Conservation (phyloP, 1,140 invertebrate species). For the Amyelois transitella region DNA sequence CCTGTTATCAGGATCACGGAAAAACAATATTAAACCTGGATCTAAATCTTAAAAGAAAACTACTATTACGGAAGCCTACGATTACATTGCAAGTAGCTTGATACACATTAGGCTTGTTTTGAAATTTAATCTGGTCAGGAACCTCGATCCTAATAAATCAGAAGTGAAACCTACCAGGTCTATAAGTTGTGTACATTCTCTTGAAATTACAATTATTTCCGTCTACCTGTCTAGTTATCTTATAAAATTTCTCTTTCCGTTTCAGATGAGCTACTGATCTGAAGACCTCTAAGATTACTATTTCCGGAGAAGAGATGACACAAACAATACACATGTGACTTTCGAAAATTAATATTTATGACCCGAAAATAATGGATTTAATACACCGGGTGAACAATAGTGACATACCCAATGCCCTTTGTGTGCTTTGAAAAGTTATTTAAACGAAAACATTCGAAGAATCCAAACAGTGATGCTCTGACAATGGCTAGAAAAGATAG, state of each 20-base stretch:
- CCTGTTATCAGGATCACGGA: no score
- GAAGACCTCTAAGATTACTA: not conserved
- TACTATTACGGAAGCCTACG: no score
- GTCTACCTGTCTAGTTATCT: not conserved
- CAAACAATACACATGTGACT: slow-evolving; percentile 1
- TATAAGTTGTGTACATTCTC: not conserved
- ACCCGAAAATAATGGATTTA: slow-evolving; percentile 39
- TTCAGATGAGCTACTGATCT: slow-evolving; percentile 1
- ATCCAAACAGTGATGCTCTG: slow-evolving; percentile 43
- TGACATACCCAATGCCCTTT: slow-evolving; percentile 13
- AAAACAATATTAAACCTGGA: no score
- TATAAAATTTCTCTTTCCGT: slow-evolving; percentile 2
- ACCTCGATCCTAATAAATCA: no score
- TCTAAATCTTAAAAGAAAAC: no score
- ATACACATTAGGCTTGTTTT: no score
- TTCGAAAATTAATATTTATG: slow-evolving; percentile 12
- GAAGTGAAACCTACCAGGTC: no score
- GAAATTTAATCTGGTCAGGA: no score
- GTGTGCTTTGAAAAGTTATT: slow-evolving; percentile 18
- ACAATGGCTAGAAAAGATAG: slow-evolving; percentile 37
- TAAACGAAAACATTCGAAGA: slow-evolving; percentile 21
- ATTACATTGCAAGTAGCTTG: no score
- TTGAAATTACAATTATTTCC: not conserved
- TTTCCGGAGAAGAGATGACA: not conserved
- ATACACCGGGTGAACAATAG: slow-evolving; percentile 12